Conservation (phyloP, 2,888 invertebrate genomes). For the Hemithea aestivaria region DNA sequence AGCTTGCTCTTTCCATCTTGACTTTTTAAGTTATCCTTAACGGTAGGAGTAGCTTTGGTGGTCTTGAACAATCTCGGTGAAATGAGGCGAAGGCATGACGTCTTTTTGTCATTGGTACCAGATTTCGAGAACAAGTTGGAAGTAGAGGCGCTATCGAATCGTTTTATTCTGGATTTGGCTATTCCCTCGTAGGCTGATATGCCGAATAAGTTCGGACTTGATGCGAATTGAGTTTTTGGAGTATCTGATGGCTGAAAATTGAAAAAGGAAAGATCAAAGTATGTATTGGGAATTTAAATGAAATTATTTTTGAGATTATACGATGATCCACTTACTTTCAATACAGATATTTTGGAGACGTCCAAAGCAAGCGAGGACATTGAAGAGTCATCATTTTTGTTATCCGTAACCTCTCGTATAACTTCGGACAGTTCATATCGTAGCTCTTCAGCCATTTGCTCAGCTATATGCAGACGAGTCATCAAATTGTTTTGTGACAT, state of each 20-base stretch:
- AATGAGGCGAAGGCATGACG: constrained; percentile 48
- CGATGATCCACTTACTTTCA: constrained; percentile 48
- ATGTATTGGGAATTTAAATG: neutral
- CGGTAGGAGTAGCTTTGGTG: constrained; percentile 38
- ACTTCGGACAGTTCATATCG: constrained; percentile 43
- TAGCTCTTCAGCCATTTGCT: constrained; percentile 52
- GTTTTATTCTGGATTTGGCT: constrained; percentile 42
- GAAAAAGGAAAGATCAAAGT: neutral
- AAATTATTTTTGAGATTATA: too few relatives aligned
- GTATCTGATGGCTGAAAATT: constrained; percentile 46
- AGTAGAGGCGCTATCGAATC: constrained; percentile 57
- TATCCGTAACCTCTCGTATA: constrained; percentile 49
- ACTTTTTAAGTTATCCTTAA: constrained; percentile 39
- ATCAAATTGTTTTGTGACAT: constrained; percentile 37
- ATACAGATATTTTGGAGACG: constrained; percentile 67
- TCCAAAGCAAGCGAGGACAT: constrained; percentile 60
- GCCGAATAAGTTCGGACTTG: constrained; percentile 62
- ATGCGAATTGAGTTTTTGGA: constrained; percentile 58
- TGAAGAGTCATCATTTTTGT: constrained; percentile 52
- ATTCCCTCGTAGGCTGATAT: constrained; percentile 40
- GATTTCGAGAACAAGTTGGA: constrained; percentile 42
- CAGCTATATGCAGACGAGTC: constrained; percentile 51
- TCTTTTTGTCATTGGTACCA: constrained; percentile 42
- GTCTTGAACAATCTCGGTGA: constrained; percentile 58
- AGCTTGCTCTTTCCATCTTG: constrained; percentile 45